Conservation (phyloP, 2,888 invertebrate genomes). For the Actias luna region DNA sequence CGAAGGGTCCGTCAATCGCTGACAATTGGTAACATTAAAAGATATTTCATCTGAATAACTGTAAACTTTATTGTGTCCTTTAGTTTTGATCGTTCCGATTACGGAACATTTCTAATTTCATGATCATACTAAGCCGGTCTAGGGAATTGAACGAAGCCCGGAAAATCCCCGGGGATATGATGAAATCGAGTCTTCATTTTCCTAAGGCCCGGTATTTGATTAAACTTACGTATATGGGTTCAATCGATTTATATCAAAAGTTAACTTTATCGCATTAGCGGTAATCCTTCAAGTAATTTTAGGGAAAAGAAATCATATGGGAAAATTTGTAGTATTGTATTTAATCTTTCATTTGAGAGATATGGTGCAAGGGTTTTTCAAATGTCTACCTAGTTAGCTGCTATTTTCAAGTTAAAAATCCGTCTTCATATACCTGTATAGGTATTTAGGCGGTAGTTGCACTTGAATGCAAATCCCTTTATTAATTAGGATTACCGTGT, state of each 20-base stretch:
- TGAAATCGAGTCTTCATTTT: conserved; percentile 6
- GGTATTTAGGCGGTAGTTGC: too few relatives aligned
- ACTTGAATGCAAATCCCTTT: too few relatives aligned
- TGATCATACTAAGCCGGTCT: not conserved
- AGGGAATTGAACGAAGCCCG: not conserved
- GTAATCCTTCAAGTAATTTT: not conserved
- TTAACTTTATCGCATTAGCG: not conserved
- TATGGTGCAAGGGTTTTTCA: too few relatives aligned
- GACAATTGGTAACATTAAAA: too few relatives aligned
- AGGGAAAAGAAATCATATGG: too few relatives aligned
- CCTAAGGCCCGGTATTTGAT: not conserved
- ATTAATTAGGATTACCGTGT: too few relatives aligned
- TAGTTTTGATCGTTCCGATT: not conserved
- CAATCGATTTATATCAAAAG: not conserved
- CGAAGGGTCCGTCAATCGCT: too few relatives aligned
- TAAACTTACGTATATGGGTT: not conserved
- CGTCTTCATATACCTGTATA: too few relatives aligned
- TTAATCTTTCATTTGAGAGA: too few relatives aligned
- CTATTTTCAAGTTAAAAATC: not conserved
- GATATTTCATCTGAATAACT: not conserved
- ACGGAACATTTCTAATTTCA: not conserved
- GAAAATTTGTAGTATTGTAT: too few relatives aligned
- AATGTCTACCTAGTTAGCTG: not conserved
- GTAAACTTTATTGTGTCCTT: not conserved
- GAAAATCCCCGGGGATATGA: not conserved